Evolutionary conservation across 2,113 vertebrate genomes (phyloP), one percentile per base, ranked within the genome.

Genomic region (Azemiops feae): DNA sequence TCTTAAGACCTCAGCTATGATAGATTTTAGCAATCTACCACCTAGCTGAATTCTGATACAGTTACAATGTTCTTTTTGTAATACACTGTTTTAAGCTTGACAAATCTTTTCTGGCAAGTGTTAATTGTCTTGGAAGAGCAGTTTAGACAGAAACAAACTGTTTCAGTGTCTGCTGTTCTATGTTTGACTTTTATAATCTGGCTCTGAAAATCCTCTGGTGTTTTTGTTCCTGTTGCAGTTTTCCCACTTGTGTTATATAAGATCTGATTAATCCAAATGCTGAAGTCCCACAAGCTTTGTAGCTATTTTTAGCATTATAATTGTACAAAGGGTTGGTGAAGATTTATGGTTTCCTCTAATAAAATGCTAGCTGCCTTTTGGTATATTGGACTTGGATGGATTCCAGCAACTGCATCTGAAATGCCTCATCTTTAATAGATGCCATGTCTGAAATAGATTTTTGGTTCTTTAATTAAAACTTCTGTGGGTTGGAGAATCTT

Each of bases 221-320:
- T 81, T 95, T 74, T 94, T 95, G 91, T 96, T 97, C 91, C 94
- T 94, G 88, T 90, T 89, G 57, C 88, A 55, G 89, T 94, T 64
- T 53, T 57, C 60, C 57, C 69, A 45, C 52, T 86, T 94, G 91
- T 87, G 91, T 93, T 0, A 0, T 64, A 89, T 57, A 90, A 91
- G 95, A 25, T 89, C 95, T 94, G 94, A 97, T 97, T 97, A 96
- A 96, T 96, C 95, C 93, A 94, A 95, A 95, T 0, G 55, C 52
- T 93, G 92, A 94, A 93, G 87, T 95, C 92, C 91, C 22, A 0
- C 69, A 90, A 54, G 91, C 89, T 0, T 91, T 93, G 54, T 45
- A 58, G 91, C 96, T 97, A 96, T 97, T 97, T 97, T 97, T 97
- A 96, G 94, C 89, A 91, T 96, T 94, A 86, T 45, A 93, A 53